Evolutionary conservation across 2,113 vertebrate species (phyloP), one percentile per base, ranked within the genome.

Genomic region (Peromyscus maniculatus): DNA sequence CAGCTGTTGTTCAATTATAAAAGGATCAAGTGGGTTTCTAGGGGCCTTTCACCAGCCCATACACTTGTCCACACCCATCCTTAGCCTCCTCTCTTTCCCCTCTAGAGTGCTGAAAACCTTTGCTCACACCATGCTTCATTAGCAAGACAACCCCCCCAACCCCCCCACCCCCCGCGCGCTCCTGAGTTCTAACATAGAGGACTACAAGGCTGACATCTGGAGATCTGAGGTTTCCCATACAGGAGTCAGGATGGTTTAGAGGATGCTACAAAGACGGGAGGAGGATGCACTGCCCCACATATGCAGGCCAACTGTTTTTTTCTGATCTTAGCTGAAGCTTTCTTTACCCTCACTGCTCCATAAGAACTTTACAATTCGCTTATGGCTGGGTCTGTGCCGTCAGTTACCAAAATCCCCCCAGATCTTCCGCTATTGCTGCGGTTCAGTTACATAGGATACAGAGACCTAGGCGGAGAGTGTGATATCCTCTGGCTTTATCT

Each of bases 291-390:
- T n/a, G 55, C 24, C 52, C 89, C 52, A 91, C 77, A 87, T 33
- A 31, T 78, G 77, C 39, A 64, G 78, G 55, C 87, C 84, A 91
- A 74, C 87, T 94, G 62, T 88, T 75, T 88, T 55, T 31, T 24
- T 67, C 82, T 79, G 75, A 2, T 64, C 36, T 69, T 78, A 21
- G 26, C 26, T 77, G 72, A 22, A 26, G n/a, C 77, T 75, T 89
- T 87, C 55, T 59, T 67, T n/a, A 79, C 43, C 46, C 59, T 67
- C 33, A 75, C 43, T 59, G 46, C 55, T 80, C 91, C 89, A 17
- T 52, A 57, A 94, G 78, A 87, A 89, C 43, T 91, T 89, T 39
- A 75, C 77, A 88, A 77, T 62, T 62, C 39, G 87, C 59, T 90
- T 74, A 49, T 89, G 39, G 90, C 72, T 43, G n/a, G 19, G 36